Base-by-base conservation (phyloP, 2,888 invertebrate genomes). In the Leucophora obtusa region DNA sequence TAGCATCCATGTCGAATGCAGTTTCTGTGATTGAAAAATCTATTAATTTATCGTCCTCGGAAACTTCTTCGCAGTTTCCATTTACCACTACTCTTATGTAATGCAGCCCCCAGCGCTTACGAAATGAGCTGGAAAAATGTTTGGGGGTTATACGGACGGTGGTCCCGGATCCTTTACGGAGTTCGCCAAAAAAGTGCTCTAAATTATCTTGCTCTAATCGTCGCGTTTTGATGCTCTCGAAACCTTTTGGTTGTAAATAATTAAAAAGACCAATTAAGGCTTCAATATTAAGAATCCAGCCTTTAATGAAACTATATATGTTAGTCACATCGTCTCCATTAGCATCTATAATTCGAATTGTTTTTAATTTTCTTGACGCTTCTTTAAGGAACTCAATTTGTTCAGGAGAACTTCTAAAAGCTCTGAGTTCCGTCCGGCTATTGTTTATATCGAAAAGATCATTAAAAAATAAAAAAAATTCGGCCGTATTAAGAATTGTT, bases 391-490 rank as follows among this genome's bases (percentile, higher is more conserved):
- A 14, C 15, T 51, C 21, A n/a, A 58, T 11, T 15, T 65, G 51
- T 38, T 63, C 58, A 17, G 54, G n/a, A 58, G 65, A 63, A 47
- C 15, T 18, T 1, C 14, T 28, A 11, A 58, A 73, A n/a, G 5
- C 17, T 21, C 11, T 43, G 14, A 2, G 11, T 43, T 21, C 11
- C 5, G 15, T 1, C 5, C 60, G 3, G 17, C 24, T 15, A 8
- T 50, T 56, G 1, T 43, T 43, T 11, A 58, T 51, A 15, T 58
- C 68, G 17, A 72, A 72, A 10, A 72, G 50, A 33, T 50, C 56
- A 38, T 78, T 68, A 43, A 77, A 35, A 72, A 68, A 72, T 11
- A 54, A 54, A 53, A 35, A 47, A 68, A 47, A 68, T 43, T 68
- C 56, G 8, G 68, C 54, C 1, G 72, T 78, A 35, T 72, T 68